Percentiles rank a stretch among this genome's conserved stretches.
Conservation (phyloP, 2,888 invertebrate genomes). For the Esperia sulphurella region DNA sequence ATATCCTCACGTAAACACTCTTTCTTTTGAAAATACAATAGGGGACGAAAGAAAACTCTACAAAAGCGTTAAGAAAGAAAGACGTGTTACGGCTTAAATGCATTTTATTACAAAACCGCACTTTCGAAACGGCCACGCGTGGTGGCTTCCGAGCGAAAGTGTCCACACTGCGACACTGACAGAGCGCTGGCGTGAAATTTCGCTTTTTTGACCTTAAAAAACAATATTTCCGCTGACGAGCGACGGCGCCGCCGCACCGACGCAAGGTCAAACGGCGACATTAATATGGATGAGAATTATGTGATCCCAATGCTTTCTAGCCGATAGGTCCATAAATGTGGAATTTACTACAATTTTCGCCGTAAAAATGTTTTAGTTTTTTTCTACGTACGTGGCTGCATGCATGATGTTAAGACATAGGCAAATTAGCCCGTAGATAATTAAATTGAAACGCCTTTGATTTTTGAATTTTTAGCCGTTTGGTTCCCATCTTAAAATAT, state of each 20-base stretch:
- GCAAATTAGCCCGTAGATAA: no score
- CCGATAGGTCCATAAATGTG: not conserved
- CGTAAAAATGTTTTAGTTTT: not conserved
- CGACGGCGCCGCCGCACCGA: not conserved
- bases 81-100: conserved; percentile 3
- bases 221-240: conserved; percentile 3
- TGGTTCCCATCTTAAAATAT: no score
- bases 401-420: no score
- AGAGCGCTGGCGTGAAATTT: conserved; percentile 29
- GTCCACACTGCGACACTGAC: conserved; percentile 29
- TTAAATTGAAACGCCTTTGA: no score
- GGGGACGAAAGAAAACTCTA: not conserved
- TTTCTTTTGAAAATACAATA: not conserved
- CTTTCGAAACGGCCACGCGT: conserved; percentile 5
- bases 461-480: no score
- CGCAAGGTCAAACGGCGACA: conserved; percentile 1
- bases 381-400: no score
- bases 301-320: not conserved
- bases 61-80: not conserved
- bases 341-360: not conserved
- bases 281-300: conserved; percentile 1
- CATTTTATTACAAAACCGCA: conserved; percentile 11
- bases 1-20: no score
- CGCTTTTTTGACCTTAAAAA: conserved; percentile 42
- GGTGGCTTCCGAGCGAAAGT: conserved; percentile 37